These are phyloP conservation scores for Delia radicum DNA, from an alignment of 1,140 invertebrate genomes.

Conservation along the genomic window DNA sequence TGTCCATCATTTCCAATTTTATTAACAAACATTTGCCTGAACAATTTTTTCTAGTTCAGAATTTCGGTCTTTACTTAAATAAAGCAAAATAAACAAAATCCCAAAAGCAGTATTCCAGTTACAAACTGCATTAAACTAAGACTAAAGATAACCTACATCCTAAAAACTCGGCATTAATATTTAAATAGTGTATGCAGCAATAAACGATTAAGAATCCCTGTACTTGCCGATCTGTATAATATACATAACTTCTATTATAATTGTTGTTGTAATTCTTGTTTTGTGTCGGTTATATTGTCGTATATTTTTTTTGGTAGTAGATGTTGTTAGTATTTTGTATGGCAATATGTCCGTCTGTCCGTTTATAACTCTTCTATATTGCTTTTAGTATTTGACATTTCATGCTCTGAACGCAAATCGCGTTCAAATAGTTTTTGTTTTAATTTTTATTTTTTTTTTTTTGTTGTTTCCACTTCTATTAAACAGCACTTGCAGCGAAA, in stretches of 20 bases:
- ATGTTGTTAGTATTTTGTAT: not conserved
- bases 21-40: no score
- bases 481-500: not conserved
- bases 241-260: not conserved
- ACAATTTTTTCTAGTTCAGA: no score
- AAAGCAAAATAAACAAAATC: no score
- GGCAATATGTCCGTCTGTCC: not conserved
- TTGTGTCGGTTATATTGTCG: not conserved
- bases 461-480: not conserved
- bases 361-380: not conserved
- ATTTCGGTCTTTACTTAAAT: no score
- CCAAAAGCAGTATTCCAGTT: no score
- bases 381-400: conserved; percentile 24
- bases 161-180: no score
- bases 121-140: no score
- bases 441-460: not conserved
- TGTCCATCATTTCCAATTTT: no score
- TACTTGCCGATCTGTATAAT: no score
- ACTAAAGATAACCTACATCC: no score
- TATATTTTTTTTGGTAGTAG: not conserved
- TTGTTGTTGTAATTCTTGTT: conserved; percentile 5
- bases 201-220: no score
- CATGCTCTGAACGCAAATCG: conserved; percentile 22
- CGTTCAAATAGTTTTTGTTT: conserved; percentile 15
- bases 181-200: no score